Conservation (phyloP, 2,797 vertebrate species). For the Sebastes taczanowskii region DNA sequence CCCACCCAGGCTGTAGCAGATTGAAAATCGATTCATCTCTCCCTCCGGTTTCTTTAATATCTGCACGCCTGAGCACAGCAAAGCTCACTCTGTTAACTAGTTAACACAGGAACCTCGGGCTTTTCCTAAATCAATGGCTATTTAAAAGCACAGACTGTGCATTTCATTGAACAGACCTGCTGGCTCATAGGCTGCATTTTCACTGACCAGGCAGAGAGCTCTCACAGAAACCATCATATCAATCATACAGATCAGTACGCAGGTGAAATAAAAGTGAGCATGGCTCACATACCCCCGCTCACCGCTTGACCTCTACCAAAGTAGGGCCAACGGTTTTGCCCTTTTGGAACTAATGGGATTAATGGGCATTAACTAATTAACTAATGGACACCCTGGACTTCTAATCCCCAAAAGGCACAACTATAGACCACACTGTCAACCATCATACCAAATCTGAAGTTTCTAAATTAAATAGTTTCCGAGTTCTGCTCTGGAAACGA, state of each 20-base stretch:
- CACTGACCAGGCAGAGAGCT: conserved; percentile 1
- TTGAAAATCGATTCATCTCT: conserved; percentile 19
- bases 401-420: too few species aligned
- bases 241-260: not conserved
- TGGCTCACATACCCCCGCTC: too few species aligned
- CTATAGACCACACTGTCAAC: too few species aligned
- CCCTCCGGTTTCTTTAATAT: not conserved
- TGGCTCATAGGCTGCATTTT: conserved; percentile 2
- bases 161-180: conserved; percentile 16
- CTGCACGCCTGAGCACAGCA: conserved; percentile 25
- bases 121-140: conserved; percentile 6
- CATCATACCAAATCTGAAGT: too few species aligned
- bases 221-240: too few species aligned
- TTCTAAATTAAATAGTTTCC: too few species aligned
- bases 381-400: too few species aligned
- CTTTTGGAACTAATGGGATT: not conserved
- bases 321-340: too few species aligned
- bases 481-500: too few species aligned
- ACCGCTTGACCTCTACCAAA: too few species aligned
- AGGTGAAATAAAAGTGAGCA: too few species aligned
- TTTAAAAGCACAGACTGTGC: conserved; percentile 38
- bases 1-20: not conserved
- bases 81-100: conserved; percentile 25
- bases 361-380: too few species aligned
- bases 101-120: conserved; percentile 38